Base-by-base conservation (phyloP, 1,140 invertebrate species). In the Heliothis subflexa region DNA sequence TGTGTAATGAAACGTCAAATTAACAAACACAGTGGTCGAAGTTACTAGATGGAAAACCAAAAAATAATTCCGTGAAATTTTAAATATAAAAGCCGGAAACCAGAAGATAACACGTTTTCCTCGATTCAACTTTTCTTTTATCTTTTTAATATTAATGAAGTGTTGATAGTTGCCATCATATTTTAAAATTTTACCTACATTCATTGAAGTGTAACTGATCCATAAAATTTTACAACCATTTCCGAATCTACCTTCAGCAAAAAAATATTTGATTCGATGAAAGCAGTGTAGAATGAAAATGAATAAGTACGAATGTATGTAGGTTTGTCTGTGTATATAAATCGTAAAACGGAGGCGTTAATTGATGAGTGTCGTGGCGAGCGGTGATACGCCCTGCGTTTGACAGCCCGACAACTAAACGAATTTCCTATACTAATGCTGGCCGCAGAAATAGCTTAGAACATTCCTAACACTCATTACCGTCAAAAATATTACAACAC, bases 321-420 rank as follows among this genome's bases (percentile, higher is more conserved):
- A 7, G 2, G 61, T 62, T 11, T 62, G 61, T 62, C 25, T 61
- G 57, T 61, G 13, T 40, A 33, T 61, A 28, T 75, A 25, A 33
- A 21, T 75, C 73, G 55, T 75, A 75, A 71, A 75, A 75, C 49
- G 59, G 62, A 54, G 61, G 62, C 75, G 64, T 52, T 66, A 77
- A 77, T 77, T 77, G 62, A 77, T 68, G 75, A 68, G 28, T 68
- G 62, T 77, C 75, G 52, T 47, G 49, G 47, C 25, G 52, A 64
- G 59, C 73, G 75, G 62, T 77, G 75, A 77, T 77, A 55, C 75
- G 75, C 75, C 40, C 47, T 50, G 73, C 40, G n/a, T 75, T 64
- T 62, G 73, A 64, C 57, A 75, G 57, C 59, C 54, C 71, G 71
- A 73, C 55, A 59, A 73, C 33, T 64, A 49, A 62, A 50, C 59